A percentile compares a stretch with the other conserved stretches of the same genome.
Conservation (phyloP, 2,113 vertebrate genomes). For the Notiomystis cincta region DNA sequence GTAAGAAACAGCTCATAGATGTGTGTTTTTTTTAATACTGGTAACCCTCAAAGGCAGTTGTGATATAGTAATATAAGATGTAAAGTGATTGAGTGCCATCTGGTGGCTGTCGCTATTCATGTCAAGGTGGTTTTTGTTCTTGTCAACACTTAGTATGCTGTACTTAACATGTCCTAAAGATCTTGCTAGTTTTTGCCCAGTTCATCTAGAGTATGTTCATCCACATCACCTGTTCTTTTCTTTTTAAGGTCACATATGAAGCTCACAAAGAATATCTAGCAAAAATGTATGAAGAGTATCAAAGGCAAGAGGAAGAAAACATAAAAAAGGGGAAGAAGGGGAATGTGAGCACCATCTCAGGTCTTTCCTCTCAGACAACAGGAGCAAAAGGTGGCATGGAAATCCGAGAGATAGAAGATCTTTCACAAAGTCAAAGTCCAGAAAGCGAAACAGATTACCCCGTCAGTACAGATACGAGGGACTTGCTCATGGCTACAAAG, state of each 20-base stretch:
- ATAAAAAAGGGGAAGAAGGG: conserved; percentile 99
- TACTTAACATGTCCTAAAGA: neutral
- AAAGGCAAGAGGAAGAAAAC: conserved; percentile 97
- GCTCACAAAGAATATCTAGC: conserved; percentile 98
- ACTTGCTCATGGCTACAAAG: conserved; percentile 89
- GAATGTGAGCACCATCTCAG: conserved; percentile 96
- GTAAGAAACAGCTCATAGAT: conserved; percentile 61
- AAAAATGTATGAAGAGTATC: conserved; percentile 99
- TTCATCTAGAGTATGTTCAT: neutral
- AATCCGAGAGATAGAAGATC: conserved; percentile 91
- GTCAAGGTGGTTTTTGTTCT: neutral
- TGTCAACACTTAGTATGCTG: neutral
- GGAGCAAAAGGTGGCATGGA: conserved; percentile 92
- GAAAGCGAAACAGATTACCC: conserved; percentile 95
- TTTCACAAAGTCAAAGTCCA: conserved; percentile 93
- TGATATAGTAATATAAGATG: rapidly evolving
- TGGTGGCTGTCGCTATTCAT: conserved; percentile 46
- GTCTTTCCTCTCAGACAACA: conserved; percentile 87
- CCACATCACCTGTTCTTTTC: neutral
- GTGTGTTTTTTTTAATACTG: neutral
- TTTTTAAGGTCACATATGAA: conserved; percentile 91
- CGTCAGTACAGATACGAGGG: conserved; percentile 83
- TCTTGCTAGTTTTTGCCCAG: neutral
- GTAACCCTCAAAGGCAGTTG: neutral
- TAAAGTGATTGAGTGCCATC: conserved; percentile 68